Conservation (phyloP, 64 coral and sea anemone genomes). For the Montipora capricornis region DNA sequence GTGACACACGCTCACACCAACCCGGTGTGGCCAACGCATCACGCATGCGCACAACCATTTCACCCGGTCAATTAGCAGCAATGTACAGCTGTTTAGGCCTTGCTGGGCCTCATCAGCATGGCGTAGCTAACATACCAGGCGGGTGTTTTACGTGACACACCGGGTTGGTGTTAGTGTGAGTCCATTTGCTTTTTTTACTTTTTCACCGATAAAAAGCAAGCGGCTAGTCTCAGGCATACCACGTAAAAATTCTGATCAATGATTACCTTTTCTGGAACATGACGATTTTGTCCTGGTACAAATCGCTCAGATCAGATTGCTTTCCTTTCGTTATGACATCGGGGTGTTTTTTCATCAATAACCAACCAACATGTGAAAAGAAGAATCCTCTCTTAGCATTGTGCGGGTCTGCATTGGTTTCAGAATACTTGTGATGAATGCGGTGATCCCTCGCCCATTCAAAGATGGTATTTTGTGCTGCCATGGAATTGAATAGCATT, state of each 20-base stretch:
- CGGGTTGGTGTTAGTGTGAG: no score
- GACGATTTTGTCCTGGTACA: slow-evolving; percentile 83
- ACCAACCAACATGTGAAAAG: slow-evolving; percentile 87
- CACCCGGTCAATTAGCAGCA: no score
- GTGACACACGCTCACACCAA: no score
- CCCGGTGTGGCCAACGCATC: no score
- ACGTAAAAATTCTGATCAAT: not conserved
- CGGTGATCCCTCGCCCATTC: slow-evolving; percentile 90
- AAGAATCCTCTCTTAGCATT: slow-evolving; percentile 89
- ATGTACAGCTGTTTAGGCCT: no score
- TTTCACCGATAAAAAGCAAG: no score
- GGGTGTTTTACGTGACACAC: no score
- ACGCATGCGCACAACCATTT: no score
- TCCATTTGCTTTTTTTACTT: no score
- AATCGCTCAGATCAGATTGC: slow-evolving; percentile 77
- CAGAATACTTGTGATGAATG: slow-evolving; percentile 90
- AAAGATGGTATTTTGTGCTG: slow-evolving; percentile 87
- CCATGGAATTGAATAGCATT: slow-evolving; percentile 51
- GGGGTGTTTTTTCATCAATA: slow-evolving; percentile 80
- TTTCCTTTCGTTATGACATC: slow-evolving; percentile 82
- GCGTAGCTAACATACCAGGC: no score
- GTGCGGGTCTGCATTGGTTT: slow-evolving; percentile 85
- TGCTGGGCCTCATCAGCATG: no score
- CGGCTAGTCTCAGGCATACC: no score
- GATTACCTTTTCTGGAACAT: slow-evolving; percentile 85